Conservation (phyloP, 92 coral and sea anemone species). For the Scolanthus callimorphus region DNA sequence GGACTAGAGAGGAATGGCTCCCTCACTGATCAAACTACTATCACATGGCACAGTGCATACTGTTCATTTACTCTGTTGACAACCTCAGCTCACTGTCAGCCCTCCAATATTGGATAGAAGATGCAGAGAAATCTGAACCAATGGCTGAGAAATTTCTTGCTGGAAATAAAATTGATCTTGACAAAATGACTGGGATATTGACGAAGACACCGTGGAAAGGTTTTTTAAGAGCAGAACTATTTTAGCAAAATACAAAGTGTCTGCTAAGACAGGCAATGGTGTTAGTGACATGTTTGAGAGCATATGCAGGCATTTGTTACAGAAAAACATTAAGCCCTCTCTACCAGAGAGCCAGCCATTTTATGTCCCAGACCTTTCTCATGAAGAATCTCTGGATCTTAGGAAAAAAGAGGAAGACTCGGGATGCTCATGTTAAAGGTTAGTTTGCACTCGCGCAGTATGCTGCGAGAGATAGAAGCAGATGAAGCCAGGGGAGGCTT, state of each 20-base stretch:
- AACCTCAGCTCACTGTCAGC: constrained; percentile 64
- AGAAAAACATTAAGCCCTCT: constrained; percentile 16
- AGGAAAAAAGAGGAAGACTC: not conserved
- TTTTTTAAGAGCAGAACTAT: constrained; percentile 59
- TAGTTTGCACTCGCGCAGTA: too few relatives aligned
- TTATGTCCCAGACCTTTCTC: constrained; percentile 4
- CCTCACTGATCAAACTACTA: constrained; percentile 88
- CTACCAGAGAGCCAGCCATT: constrained; percentile 23
- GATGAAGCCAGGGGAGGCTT: too few relatives aligned
- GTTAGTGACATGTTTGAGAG: constrained; percentile 75
- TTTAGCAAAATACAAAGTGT: constrained; percentile 37
- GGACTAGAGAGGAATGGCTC: constrained; percentile 96
- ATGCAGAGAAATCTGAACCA: constrained; percentile 61
- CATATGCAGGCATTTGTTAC: constrained; percentile 37
- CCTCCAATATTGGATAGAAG: constrained; percentile 69
- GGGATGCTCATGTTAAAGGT: constrained; percentile 23
- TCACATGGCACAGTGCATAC: constrained; percentile 72
- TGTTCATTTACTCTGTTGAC: constrained; percentile 72
- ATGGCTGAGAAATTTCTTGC: constrained; percentile 76
- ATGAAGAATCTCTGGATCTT: constrained; percentile 29
- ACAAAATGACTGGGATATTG: constrained; percentile 67
- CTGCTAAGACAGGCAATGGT: constrained; percentile 92
- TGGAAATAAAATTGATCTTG: constrained; percentile 82
- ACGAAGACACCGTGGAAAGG: constrained; percentile 27
- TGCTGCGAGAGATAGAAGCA: too few relatives aligned